Evolutionary conservation across 30 jellyfish, hydroid and myxozoan species (phyloP), one percentile per base, ranked within the genome.

Genomic region (Haliclystus octoradiatus): DNA sequence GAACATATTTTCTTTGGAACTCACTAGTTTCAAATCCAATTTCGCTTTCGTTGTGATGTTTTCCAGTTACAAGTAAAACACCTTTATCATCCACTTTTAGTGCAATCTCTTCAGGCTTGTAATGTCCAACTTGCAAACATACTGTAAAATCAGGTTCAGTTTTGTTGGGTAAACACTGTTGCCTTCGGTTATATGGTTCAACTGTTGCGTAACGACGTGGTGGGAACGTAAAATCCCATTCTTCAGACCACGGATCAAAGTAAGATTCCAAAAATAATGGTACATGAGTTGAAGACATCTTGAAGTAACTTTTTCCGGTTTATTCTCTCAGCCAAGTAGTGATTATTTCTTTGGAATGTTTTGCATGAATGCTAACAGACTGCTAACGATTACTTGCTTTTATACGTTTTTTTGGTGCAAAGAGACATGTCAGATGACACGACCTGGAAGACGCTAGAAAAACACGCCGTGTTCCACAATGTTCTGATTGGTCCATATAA

Each of bases 11-110:
- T 26, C 94, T 33, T 61, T 82, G 76, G 62, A 82, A 82, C 47
- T 82, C 93, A 22, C 88, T 27, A 3, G 49, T 31, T 15, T 82
- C 94, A 50, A 50, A 82, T 1, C 94, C 94, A 68, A 66, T 35
- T 4, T 82, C 92, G 2, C 33, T 57, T 50, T 82, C 78, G 28
- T 52, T 49, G 70, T 66, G 84, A 74, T 68, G 94, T 63, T 74
- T 82, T 7, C 94, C 94, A 7, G 68, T 33, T 14, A 82, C 84
- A 57, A 15, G 24, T 13, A 0, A 23, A 15, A 24, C 19, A 24
- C 26, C 31, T n/a, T 46, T 46, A 53, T 26, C 68, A 24, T 53
- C 68, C 68, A 53, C 68, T 53, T 53, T 53, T 12, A 53, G 27
- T 7, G 68, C 24, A 27, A 53, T 53, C 24, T 53, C 68, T 24